Conservation (phyloP, 2,113 vertebrate genomes). For the Fulmarus glacialis region DNA sequence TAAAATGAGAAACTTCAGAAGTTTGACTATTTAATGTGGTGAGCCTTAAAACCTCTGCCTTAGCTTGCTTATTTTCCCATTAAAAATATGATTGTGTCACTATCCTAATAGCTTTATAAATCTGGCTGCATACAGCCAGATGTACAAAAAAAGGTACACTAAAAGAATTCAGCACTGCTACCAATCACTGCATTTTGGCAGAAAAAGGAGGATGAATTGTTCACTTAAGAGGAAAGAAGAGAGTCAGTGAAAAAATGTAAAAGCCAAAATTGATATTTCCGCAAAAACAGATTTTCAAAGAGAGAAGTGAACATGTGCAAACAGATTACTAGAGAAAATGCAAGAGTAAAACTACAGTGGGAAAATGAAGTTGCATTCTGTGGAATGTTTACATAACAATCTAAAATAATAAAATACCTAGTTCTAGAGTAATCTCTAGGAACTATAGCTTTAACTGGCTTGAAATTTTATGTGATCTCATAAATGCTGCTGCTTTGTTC, state of each 20-base stretch:
- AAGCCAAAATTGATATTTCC: not conserved
- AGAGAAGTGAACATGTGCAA: not conserved
- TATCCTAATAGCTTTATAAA: not conserved
- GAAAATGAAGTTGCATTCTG: not conserved
- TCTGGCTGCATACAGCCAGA: not conserved
- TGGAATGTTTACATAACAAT: not conserved
- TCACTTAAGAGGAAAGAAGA: not conserved
- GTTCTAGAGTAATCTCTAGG: not conserved
- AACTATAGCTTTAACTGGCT: not conserved
- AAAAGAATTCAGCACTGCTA: not conserved
- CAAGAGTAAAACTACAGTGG: not conserved
- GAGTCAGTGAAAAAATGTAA: not conserved
- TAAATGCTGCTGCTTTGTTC: not conserved
- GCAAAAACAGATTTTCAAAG: not conserved
- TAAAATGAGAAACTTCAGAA: not conserved
- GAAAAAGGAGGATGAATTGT: not conserved
- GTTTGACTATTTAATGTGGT: not conserved
- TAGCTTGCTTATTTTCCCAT: not conserved
- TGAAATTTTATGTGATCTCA: not conserved
- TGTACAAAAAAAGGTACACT: not conserved
- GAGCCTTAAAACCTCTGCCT: not conserved
- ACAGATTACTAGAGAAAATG: not conserved
- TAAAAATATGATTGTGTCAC: not conserved
- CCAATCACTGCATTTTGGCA: not conserved
- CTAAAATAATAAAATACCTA: not conserved